These are phyloP conservation scores for Scleropages formosus DNA, from an alignment of 2,797 vertebrate species.

Conservation along the genomic window DNA sequence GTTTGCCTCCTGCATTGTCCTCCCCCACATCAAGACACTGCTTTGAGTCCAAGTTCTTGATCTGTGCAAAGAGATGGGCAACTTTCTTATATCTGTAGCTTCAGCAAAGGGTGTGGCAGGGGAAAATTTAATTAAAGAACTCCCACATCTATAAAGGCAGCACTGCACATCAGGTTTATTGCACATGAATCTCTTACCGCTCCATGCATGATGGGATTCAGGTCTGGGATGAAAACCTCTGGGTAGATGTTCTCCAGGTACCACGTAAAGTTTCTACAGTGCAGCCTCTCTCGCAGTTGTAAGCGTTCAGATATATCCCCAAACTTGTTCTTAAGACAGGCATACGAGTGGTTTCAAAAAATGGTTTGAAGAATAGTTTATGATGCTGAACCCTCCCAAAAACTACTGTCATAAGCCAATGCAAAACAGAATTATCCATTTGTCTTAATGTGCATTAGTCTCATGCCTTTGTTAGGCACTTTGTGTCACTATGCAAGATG, in stretches of 20 bases:
- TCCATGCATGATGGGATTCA: constrained; percentile 68
- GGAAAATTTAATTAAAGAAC: too few species aligned
- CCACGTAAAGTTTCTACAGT: constrained; percentile 81
- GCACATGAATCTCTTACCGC: constrained; percentile 59
- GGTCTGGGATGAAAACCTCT: constrained; percentile 77
- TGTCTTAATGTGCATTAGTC: too few species aligned
- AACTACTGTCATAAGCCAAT: not conserved
- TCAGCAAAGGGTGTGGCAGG: not conserved
- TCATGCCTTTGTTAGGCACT: too few species aligned
- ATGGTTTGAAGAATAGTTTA: not conserved
- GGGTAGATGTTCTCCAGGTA: constrained; percentile 79
- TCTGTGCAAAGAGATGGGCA: constrained; percentile 54
- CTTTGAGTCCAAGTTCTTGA: constrained; percentile 66
- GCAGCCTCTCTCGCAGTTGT: constrained; percentile 68
- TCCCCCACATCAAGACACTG: constrained; percentile 69
- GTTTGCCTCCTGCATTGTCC: constrained; percentile 63
- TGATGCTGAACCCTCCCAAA: too few species aligned
- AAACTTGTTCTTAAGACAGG: constrained; percentile 67
- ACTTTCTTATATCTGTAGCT: not conserved
- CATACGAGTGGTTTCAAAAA: not conserved
- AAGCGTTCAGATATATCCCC: constrained; percentile 76
- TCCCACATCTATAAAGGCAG: too few species aligned
- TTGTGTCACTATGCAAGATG: too few species aligned
- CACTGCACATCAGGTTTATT: too few species aligned
- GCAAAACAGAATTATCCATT: too few species aligned